phyloP scores from a whole-genome alignment of 2,113 vertebrate genomes.

The Gymnobelideus leadbeateri region DNA sequence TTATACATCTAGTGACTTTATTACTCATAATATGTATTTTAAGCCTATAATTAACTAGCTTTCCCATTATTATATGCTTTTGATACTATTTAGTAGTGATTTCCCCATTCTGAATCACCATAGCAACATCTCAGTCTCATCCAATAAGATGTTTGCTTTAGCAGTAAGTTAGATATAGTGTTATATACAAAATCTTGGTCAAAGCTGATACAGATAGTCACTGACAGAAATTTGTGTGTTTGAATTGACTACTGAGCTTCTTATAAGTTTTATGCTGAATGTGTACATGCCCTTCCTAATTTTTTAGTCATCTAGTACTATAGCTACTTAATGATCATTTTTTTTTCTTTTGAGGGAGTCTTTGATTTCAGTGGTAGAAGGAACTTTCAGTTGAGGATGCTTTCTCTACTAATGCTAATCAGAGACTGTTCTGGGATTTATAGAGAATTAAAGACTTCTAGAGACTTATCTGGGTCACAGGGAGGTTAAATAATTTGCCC shows the following conservation, averaged over 20 bases:
- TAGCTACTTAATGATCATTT: background rate
- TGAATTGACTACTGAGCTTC: constrained; percentile 26
- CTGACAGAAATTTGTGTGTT: background rate
- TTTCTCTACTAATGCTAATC: no score
- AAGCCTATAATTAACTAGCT: background rate
- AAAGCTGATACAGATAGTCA: background rate
- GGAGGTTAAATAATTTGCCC: no score
- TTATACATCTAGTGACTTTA: background rate
- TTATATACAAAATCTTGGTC: constrained; percentile 19
- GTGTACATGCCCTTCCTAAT: background rate
- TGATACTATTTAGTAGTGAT: constrained; percentile 2
- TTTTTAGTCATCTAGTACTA: background rate
- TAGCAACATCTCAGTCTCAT: background rate
- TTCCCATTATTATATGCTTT: background rate
- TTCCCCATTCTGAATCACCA: constrained; percentile 18
- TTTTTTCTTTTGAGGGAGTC: background rate
- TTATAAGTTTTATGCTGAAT: constrained; percentile 19
- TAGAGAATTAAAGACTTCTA: no score
- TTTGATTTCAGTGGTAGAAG: no score
- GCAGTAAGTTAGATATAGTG: background rate
- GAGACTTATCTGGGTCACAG: no score
- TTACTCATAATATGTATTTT: background rate
- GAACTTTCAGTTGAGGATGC: no score
- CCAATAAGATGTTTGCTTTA: constrained; percentile 12
- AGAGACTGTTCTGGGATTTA: no score